A percentile compares a stretch with the other conserved stretches of the same genome.
These are phyloP conservation scores for Callyntrura guangdongensis DNA, from an alignment of 2,888 invertebrate species.

Conservation along the genomic window DNA sequence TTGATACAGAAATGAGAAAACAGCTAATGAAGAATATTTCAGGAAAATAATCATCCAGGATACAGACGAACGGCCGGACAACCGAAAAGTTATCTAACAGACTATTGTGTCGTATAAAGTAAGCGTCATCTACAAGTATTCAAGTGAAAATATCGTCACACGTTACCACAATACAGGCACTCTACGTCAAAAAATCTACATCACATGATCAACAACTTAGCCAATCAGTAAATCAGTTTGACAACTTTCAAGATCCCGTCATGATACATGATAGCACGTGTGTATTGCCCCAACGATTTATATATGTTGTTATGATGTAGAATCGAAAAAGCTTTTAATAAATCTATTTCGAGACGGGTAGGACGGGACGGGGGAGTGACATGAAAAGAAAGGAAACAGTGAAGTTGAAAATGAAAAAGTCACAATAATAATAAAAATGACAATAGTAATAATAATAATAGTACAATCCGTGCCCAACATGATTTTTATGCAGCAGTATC, in stretches of 20 bases:
- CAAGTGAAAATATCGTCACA: not conserved
- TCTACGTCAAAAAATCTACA: not conserved
- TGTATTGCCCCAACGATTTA: not conserved
- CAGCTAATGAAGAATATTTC: too few species aligned
- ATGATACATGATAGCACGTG: conserved; percentile 39
- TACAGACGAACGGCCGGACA: too few species aligned
- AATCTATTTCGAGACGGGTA: conserved; percentile 30
- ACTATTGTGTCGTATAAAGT: too few species aligned
- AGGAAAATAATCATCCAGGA: too few species aligned
- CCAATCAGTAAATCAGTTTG: not conserved
- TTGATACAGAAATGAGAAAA: too few species aligned
- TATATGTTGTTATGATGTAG: not conserved
- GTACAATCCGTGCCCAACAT: too few species aligned
- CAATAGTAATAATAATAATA: too few species aligned
- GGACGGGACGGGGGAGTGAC: not conserved
- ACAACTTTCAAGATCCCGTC: conserved; percentile 34
- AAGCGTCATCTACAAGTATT: too few species aligned
- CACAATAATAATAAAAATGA: not conserved
- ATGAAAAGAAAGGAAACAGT: not conserved
- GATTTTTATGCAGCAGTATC: conserved; percentile 6
- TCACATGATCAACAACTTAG: not conserved
- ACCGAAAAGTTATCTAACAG: too few species aligned
- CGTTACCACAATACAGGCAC: not conserved
- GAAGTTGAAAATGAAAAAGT: conserved; percentile 18
- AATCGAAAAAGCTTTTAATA: not conserved